Percentiles rank a stretch among this genome's conserved stretches.
Evolutionary conservation across 2,797 vertebrate genomes (phyloP).

Genomic region (Danio aesculapii): DNA sequence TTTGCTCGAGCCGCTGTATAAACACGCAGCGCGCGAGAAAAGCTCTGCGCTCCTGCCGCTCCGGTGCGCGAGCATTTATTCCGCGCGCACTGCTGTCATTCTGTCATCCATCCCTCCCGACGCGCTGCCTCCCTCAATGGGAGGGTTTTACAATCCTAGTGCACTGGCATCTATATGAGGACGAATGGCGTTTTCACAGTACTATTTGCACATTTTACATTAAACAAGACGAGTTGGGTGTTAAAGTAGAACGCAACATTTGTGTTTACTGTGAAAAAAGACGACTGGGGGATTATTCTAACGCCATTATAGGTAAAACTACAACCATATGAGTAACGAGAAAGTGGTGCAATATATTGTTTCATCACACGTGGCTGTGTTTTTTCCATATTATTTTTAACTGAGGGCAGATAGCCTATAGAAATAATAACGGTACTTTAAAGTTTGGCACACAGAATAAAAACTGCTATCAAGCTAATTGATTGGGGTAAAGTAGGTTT

Average conservation of each 20-base stretch:
- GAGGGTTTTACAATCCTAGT: constrained; percentile 67
- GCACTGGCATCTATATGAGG: constrained; percentile 32
- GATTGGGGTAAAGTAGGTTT: too few relatives aligned
- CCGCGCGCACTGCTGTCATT: constrained; percentile 76
- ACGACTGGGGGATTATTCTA: not conserved
- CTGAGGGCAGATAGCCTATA: too few relatives aligned
- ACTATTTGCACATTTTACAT: not conserved
- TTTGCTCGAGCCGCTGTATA: constrained; percentile 77
- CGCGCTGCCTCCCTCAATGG: constrained; percentile 80
- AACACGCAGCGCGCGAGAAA: constrained; percentile 76
- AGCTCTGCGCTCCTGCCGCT: constrained; percentile 77
- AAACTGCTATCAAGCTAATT: too few relatives aligned
- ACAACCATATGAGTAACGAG: too few relatives aligned
- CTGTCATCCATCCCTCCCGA: constrained; percentile 78
- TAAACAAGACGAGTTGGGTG: not conserved
- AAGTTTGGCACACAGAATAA: too few relatives aligned
- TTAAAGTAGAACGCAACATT: not conserved
- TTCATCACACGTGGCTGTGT: too few relatives aligned
- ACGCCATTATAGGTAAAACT: not conserved
- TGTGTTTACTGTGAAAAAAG: not conserved
- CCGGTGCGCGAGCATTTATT: constrained; percentile 83
- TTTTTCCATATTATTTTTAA: too few relatives aligned
- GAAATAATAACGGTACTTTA: too few relatives aligned
- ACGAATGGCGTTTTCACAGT: constrained; percentile 66
- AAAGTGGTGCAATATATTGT: too few relatives aligned